Evolutionary conservation across 2,888 invertebrate species (phyloP).

Genomic region (Scaptomyza caliginosa): DNA sequence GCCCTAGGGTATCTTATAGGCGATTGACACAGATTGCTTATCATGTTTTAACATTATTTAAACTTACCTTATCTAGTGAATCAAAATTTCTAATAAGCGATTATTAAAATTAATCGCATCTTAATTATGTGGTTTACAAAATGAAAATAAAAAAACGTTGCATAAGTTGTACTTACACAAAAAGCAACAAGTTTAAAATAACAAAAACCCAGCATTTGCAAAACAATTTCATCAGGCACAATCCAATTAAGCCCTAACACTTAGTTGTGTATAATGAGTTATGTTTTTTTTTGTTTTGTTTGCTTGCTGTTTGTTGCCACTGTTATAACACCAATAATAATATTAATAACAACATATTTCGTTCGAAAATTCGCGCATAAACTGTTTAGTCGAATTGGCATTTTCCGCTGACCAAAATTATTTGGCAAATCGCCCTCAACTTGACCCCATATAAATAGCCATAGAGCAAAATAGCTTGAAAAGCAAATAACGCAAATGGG

Average conservation of each 20-base stretch:
- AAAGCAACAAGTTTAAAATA: not conserved
- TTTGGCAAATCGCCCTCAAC: constrained; percentile 69
- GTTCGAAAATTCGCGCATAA: constrained; percentile 54
- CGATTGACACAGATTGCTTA: too few species aligned
- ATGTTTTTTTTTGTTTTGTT: constrained; percentile 1
- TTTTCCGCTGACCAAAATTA: constrained; percentile 26
- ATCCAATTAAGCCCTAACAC: constrained; percentile 1
- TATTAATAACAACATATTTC: constrained; percentile 51
- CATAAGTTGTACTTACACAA: constrained; percentile 35
- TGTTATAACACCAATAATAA: constrained; percentile 26
- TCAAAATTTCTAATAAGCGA: too few species aligned
- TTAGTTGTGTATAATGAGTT: constrained; percentile 8
- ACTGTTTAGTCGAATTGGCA: constrained; percentile 58
- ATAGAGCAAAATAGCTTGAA: not conserved
- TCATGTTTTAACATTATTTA: too few species aligned
- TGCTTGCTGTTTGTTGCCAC: constrained; percentile 23
- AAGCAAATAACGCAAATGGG: constrained; percentile 5
- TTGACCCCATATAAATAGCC: constrained; percentile 74
- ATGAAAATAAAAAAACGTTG: too few species aligned
- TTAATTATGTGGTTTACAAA: too few species aligned
- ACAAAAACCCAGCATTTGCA: not conserved
- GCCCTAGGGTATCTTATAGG: too few species aligned
- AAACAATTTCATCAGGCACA: constrained; percentile 1
- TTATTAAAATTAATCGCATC: too few species aligned
- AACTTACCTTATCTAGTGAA: too few species aligned